Base-by-base conservation (phyloP, 2,888 invertebrate genomes). In the Nebria brevicollis region DNA sequence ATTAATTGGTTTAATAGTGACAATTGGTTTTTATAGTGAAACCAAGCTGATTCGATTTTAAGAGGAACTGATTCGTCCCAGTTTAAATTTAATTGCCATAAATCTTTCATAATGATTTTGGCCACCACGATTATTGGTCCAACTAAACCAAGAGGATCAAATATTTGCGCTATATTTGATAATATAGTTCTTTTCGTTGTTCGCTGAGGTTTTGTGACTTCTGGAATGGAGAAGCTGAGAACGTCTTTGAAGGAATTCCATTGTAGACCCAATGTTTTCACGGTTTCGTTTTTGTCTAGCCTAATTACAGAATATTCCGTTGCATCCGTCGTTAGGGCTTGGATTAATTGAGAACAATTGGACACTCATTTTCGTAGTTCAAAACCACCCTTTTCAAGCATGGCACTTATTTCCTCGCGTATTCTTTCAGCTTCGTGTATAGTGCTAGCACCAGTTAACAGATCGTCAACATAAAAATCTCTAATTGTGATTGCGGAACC, bases 381-480 rank as follows among this genome's bases (percentile, higher is more conserved):
- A 13, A 82, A 82, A 25, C 77, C 66, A 6, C 70, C 77, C 4
- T 34, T n/a, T 8, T 80, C 41, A 72, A 82, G 26, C 25, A 82
- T 34, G 8, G 25, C 11, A 1, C 0, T 75, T 0, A 78, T n/a
- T n/a, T 82, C 77, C 0, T 74, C 34, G 42, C 25, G 26, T 5
- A 77, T 73, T n/a, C 20, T 1, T 72, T 25, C 41, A 34, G 73
- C 74, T 11, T 66, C 41, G 0, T 66, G 66, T n/a, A 72, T 66
- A 4, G 77, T 66, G 26, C 34, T 74, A 13, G 74, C 20, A 4
- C 77, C 79, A 3, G 82, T 75, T 10, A 82, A 65, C 25, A 83
- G 34, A 74, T 83, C 82, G 66, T 83, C 83, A 7, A 83, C 83
- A 70, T 83, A 77, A 72, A 82, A 82, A 26, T 82, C 72, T n/a